Percentiles rank a stretch among this genome's conserved stretches.
Conservation (phyloP, 2,888 invertebrate species). For the Tenthredo amoena region DNA sequence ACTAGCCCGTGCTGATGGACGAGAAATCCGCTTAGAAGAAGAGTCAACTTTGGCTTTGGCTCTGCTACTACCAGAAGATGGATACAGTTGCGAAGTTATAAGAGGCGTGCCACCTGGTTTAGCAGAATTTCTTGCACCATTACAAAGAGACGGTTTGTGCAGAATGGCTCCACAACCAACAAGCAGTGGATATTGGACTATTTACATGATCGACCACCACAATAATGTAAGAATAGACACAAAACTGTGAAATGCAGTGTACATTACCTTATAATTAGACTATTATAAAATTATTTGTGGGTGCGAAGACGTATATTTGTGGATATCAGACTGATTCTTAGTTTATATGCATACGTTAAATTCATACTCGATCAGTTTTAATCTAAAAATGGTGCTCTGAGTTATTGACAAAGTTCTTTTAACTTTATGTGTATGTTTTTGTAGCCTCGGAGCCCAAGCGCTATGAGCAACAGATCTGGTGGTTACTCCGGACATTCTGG, state of each 20-base stretch:
- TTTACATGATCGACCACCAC: conserved; percentile 88
- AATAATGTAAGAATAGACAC: conserved; percentile 77
- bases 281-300: background rate
- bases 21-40: conserved; percentile 94
- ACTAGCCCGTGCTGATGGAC: conserved; percentile 92
- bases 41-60: conserved; percentile 94
- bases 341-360: background rate
- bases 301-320: background rate
- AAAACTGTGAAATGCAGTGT: conserved; percentile 17
- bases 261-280: background rate
- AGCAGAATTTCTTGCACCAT: conserved; percentile 91
- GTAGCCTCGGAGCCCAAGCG: conserved; percentile 84
- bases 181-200: conserved; percentile 96
- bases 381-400: background rate
- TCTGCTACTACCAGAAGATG: conserved; percentile 97
- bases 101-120: conserved; percentile 96
- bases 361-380: background rate
- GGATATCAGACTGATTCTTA: background rate
- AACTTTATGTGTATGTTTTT: conserved; percentile 52
- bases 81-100: conserved; percentile 97
- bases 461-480: conserved; percentile 82
- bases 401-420: background rate
- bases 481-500: conserved; percentile 74
- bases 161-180: conserved; percentile 94
- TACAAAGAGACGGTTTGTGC: conserved; percentile 92